Conservation (phyloP, 2,888 invertebrate genomes). For the Phalera bucephala region DNA sequence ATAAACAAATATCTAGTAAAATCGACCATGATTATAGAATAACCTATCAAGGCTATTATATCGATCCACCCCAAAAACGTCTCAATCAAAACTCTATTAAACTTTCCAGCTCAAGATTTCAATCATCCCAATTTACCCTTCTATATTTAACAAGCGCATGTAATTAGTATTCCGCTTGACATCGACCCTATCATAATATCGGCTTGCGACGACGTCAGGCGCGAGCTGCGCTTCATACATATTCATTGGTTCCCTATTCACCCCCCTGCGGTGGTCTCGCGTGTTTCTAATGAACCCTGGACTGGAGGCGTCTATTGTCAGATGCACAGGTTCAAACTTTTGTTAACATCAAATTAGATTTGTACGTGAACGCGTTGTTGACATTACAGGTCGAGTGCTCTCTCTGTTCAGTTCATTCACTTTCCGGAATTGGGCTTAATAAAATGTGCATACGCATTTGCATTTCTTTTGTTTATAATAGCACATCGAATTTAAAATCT, state of each 20-base stretch:
- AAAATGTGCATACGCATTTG: no score
- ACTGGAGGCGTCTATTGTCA: constrained; percentile 41
- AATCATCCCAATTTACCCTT: constrained; percentile 26
- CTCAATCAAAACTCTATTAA: constrained; percentile 13
- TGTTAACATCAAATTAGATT: constrained; percentile 46
- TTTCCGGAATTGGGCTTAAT: no score
- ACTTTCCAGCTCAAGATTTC: constrained; percentile 15
- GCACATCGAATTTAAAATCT: no score
- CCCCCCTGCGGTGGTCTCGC: constrained; percentile 29
- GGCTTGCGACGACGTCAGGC: constrained; percentile 53
- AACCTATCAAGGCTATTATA: no score
- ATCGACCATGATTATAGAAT: no score
- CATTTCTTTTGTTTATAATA: no score
- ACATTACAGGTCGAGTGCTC: constrained; percentile 25
- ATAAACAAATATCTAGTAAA: no score
- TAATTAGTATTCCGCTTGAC: constrained; percentile 38
- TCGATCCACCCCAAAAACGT: neutral
- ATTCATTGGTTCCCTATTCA: constrained; percentile 44
- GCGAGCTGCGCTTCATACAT: constrained; percentile 58
- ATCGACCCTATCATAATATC: constrained; percentile 50
- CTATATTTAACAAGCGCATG: constrained; percentile 31
- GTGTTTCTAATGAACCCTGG: constrained; percentile 47
- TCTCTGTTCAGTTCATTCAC: no score
- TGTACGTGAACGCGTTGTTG: constrained; percentile 39
- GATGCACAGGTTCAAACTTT: constrained; percentile 44